Evolutionary conservation across 2,797 vertebrate species (phyloP).

Genomic region (Falco biarmicus): DNA sequence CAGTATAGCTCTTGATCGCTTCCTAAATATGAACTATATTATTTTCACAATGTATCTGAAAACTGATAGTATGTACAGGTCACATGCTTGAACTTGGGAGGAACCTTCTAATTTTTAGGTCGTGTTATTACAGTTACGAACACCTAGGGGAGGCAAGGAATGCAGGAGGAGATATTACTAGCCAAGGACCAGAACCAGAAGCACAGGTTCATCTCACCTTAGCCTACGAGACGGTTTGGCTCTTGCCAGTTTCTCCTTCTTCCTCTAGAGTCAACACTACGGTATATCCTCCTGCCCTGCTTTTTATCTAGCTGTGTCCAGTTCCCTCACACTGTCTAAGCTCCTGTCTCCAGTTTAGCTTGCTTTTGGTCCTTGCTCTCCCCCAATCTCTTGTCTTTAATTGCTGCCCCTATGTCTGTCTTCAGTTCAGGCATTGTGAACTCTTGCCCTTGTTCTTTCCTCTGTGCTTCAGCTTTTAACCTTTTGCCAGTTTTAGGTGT

Average conservation of each 20-base stretch:
- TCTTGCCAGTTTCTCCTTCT: not conserved
- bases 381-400: not conserved
- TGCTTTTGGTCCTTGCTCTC: not conserved
- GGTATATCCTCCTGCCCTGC: not conserved
- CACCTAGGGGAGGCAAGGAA: not conserved
- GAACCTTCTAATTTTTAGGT: not conserved
- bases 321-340: not conserved
- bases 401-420: not conserved
- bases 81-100: rapidly evolving
- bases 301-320: not conserved
- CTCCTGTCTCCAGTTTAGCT: not conserved
- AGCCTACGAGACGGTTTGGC: not conserved
- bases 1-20: not conserved
- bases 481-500: not conserved
- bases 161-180: not conserved
- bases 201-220: not conserved
- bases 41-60: not conserved
- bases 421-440: not conserved
- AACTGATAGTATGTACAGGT: not conserved
- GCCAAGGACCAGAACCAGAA: not conserved
- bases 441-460: not conserved
- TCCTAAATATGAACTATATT: not conserved
- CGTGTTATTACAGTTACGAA: not conserved
- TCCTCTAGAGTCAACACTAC: not conserved
- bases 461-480: not conserved